Evolutionary conservation across 2,888 invertebrate genomes (phyloP).

Genomic region (Callyntrura sp.): DNA sequence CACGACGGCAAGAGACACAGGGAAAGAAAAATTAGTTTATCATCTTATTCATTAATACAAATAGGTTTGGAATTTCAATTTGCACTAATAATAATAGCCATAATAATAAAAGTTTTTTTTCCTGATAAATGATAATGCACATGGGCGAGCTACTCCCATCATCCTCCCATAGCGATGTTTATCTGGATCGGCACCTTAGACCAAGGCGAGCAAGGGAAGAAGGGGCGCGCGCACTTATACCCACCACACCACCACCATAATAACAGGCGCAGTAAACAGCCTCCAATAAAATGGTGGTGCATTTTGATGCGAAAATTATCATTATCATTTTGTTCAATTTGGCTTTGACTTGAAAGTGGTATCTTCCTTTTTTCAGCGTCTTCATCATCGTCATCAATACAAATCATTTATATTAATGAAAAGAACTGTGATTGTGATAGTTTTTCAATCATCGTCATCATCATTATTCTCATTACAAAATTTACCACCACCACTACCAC

Average conservation of each 20-base stretch:
- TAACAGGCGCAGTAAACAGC: not conserved
- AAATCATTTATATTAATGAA: slow-evolving; percentile 1
- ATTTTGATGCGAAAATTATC: slow-evolving; percentile 35
- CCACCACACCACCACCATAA: not conserved
- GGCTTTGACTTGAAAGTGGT: slow-evolving; percentile 15
- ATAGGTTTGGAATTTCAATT: slow-evolving; percentile 15
- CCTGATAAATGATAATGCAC: not conserved
- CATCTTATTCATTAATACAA: slow-evolving; percentile 30
- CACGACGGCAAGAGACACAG: too few relatives aligned
- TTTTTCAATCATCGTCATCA: not conserved
- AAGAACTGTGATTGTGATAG: slow-evolving; percentile 18
- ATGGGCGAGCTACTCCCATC: slow-evolving; percentile 15
- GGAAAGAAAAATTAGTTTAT: not conserved
- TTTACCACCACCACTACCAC: too few relatives aligned
- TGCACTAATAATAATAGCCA: slow-evolving; percentile 11
- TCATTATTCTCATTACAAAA: too few relatives aligned
- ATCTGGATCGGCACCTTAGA: slow-evolving; percentile 20
- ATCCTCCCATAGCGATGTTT: not conserved
- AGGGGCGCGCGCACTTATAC: too few relatives aligned
- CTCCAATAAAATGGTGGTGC: not conserved
- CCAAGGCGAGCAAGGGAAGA: too few relatives aligned
- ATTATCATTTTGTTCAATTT: not conserved
- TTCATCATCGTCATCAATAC: not conserved
- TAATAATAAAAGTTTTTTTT: too few relatives aligned
- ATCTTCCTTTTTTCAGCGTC: slow-evolving; percentile 16